Conservation (phyloP, 2,888 invertebrate species). For the Cosmopolites sordidus region DNA sequence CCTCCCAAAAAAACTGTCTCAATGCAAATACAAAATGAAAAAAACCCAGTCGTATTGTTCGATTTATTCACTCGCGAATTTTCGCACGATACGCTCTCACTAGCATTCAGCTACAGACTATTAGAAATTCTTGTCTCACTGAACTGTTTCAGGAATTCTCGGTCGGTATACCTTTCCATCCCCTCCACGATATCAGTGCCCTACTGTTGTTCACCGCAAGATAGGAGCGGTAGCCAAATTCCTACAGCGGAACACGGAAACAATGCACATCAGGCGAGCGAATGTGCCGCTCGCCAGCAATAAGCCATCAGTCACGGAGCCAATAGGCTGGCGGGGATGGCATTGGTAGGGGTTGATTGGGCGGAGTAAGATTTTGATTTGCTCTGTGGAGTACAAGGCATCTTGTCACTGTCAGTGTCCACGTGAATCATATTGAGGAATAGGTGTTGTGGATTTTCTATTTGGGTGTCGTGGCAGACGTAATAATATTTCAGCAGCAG, state of each 20-base stretch:
- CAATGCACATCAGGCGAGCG: not conserved
- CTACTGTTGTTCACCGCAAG: too few relatives aligned
- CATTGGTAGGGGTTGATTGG: conserved; percentile 20
- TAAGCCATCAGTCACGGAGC: conserved; percentile 8
- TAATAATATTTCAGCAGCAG: too few relatives aligned
- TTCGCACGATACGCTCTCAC: not conserved
- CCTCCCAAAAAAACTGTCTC: not conserved
- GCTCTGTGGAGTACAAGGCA: conserved; percentile 22
- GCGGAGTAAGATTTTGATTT: conserved; percentile 30
- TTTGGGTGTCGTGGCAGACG: too few relatives aligned
- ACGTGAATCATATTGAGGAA: conserved; percentile 9
- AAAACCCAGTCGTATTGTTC: not conserved
- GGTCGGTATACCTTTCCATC: conserved; percentile 10
- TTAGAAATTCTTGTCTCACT: not conserved
- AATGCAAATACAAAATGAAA: conserved; percentile 1
- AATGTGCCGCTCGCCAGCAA: conserved; percentile 24
- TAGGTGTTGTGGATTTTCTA: too few relatives aligned
- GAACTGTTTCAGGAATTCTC: conserved; percentile 1
- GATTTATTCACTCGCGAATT: not conserved
- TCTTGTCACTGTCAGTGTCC: conserved; percentile 16
- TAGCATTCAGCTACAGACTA: not conserved
- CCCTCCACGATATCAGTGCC: conserved; percentile 14
- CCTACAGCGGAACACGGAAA: too few relatives aligned
- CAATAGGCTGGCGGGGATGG: conserved; percentile 21
- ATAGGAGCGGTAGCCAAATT: too few relatives aligned